Evolutionary conservation across 2,888 invertebrate species (phyloP), one percentile per base, ranked within the genome.

Genomic region (Eilema griseolum): DNA sequence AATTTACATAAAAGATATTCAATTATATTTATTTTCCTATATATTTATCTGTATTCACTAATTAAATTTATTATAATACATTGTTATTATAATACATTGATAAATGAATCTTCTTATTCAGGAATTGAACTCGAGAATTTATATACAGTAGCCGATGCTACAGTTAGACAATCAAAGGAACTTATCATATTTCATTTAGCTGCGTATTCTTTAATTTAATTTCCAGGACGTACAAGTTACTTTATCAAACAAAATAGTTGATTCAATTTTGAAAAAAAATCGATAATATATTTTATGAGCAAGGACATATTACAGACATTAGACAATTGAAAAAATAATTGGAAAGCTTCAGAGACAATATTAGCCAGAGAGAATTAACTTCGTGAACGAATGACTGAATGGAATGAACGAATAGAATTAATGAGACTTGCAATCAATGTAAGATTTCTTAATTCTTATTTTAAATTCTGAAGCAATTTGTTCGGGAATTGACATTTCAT

Each of bases 351-450:
- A 78, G 65, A 71, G 74, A 74, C 79, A 75, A 74, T 81, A 79
- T 83, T 79, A 75, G 66, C 76, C 72, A 67, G 72, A 75, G 73
- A 72, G 69, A 76, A 82, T 82, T 76, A 82, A 78, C 83, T 77
- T 26, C 63, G 67, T 67, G 79, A 81, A 78, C 67, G 81, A 81
- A 76, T 78, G 81, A 78, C 69, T 74, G 73, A 80, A 81, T 73
- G 71, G 52, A 72, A 81, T 46, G 67, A 82, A 66, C 70, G 82
- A 83, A 83, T 73, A 71, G 76, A 83, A 81, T 82, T 83, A 82
- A 82, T 80, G 80, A 83, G 82, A 76, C 83, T 78, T 74, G 78
- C 83, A 82, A 82, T 82, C 83, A 83, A 81, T 83, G 82, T 81
- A 72, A 76, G 72, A 81, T 67, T 82, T 77, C 59, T 69, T 77